Evolutionary conservation across 2,888 invertebrate genomes (phyloP), one percentile per base, ranked within the genome.

Genomic region (Diabrotica balteata): DNA sequence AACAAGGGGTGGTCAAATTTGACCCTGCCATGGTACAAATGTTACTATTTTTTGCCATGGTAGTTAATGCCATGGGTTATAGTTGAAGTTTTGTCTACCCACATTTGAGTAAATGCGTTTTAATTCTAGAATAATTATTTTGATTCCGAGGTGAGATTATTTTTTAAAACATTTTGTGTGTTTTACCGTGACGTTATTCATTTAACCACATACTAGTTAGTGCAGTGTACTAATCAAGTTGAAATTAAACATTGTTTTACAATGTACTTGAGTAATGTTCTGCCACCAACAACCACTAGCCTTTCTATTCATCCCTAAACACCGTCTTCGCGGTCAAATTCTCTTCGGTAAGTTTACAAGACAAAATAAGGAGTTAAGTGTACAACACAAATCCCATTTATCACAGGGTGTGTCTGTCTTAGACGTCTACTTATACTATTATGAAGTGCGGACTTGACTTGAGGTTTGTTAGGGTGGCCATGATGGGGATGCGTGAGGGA

Each of bases 401-500:
- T 79, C 78, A 79, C 75, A 68, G 70, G 71, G 72, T 71, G 72
- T 71, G 77, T 76, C 79, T 79, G 79, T 72, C 74, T 72, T 68
- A 72, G 79, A 79, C 79, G 78, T 78, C 76, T 78, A 77, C 79
- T 79, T 78, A 79, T 78, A 74, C 76, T 77, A 76, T 79, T 78
- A 79, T 79, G 78, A 79, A 79, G 79, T 76, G 73, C 74, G 70
- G 70, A 72, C 75, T 74, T 70, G 73, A 72, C 74, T 74, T 74
- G 72, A 75, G 75, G 76, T 72, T 73, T 65, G 72, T 62, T 42
- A 59, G 62, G 61, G 67, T 59, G 63, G 65, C 67, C 70, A 11
- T 62, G 54, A 63, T 67, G 66, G 64, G 63, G 63, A 57, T 57
- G 59, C 64, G 64, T 42, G 50, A 52, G 45, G 69, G n/a, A 59